phyloP scores from a whole-genome alignment of 1,140 invertebrate species.

The Brachionus plicatilis region DNA sequence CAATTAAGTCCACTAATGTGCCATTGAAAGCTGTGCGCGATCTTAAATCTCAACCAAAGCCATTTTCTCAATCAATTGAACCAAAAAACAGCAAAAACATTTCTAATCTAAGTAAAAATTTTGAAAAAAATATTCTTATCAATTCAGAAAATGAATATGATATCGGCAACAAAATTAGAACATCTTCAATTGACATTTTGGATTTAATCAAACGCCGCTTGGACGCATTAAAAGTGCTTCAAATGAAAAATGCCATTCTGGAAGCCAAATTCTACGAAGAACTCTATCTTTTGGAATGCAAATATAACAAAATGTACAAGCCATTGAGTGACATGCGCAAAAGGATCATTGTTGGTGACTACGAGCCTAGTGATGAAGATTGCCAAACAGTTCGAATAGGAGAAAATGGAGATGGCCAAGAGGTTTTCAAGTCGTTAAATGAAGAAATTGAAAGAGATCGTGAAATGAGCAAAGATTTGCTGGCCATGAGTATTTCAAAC shows the following conservation, averaged over 20 bases:
- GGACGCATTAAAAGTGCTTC: slow-evolving; percentile 82
- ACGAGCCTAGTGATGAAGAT: slow-evolving; percentile 83
- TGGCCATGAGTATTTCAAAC: slow-evolving; percentile 7
- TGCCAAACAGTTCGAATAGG: slow-evolving; percentile 33
- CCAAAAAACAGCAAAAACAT: neutral
- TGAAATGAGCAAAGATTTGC: slow-evolving; percentile 54
- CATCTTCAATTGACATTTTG: neutral
- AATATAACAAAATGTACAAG: slow-evolving; percentile 76
- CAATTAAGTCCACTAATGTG: neutral
- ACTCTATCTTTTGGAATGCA: slow-evolving; percentile 84
- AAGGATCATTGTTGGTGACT: slow-evolving; percentile 68
- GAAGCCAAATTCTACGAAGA: slow-evolving; percentile 92
- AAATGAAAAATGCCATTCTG: slow-evolving; percentile 75
- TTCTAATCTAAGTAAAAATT: neutral
- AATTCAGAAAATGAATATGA: neutral
- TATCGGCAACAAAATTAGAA: neutral
- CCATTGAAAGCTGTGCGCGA: neutral
- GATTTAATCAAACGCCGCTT: slow-evolving; percentile 62
- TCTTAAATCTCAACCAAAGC: neutral
- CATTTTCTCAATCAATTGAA: neutral
- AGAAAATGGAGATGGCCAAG: slow-evolving; percentile 46
- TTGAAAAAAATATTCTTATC: neutral
- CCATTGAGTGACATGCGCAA: slow-evolving; percentile 68
- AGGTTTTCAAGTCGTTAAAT: slow-evolving; percentile 57
- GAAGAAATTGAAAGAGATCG: slow-evolving; percentile 52